Base-by-base conservation (phyloP, 2,113 vertebrate species). In the Corynorhinus townsendii region DNA sequence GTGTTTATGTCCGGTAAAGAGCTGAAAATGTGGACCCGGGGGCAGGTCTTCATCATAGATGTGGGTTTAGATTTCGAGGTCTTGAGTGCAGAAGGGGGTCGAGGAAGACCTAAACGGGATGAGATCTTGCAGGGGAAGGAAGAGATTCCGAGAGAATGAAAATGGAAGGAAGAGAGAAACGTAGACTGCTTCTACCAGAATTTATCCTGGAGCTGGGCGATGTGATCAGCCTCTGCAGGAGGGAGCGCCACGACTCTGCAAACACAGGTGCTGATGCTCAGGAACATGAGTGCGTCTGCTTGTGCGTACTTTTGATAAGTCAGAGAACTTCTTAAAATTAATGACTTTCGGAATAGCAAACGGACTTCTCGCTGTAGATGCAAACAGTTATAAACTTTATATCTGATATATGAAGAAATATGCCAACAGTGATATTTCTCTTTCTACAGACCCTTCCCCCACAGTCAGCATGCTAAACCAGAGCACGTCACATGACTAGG, bases 361-460 rank as follows among this genome's bases (percentile, higher is more conserved):
- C 56, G 49, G 24, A 3, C 0, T 91, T 89, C 75, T 93, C 7
- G 14, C 68, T 69, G 11, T 56, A 77, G 47, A 26, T 66, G 11
- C 15, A 84, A 91, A 79, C 91, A 93, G 91, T 91, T 83, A 35
- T 69, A 76, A 90, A 71, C 11, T 85, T 62, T 56, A 9, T 59
- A 43, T 47, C 40, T 93, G 35, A 64, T 52, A 7, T 22, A 26
- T 89, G 64, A 89, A 86, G 26, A 73, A 94, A 38, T 86, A 76
- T 56, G 30, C 10, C 68, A 73, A n/a, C 35, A 79, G 22, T 79
- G 40, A 20, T 43, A 64, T 86, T 86, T 88, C 19, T 80, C 52
- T 81, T 79, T 49, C 11, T 71, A 2, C 49, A 45, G 72, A 7
- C 1, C 28, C 43, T 52, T 45, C 0, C 72, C 6, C 33, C 26